A percentile compares a stretch with the other conserved stretches of the same genome.
Evolutionary conservation across 2,888 invertebrate genomes (phyloP).

Genomic region (Drosophila formosana): DNA sequence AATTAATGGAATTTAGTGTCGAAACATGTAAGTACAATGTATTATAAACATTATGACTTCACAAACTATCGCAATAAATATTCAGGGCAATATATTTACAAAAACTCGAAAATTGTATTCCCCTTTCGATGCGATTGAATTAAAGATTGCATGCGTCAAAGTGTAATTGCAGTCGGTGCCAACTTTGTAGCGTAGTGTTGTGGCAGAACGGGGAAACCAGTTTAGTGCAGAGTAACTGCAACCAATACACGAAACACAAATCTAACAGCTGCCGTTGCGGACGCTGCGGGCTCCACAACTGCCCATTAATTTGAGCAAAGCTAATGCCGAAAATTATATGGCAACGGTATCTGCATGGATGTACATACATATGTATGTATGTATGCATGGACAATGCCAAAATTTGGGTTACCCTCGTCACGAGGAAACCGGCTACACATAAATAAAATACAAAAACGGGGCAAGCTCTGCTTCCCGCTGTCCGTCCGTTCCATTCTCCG

Average conservation of each 20-base stretch:
- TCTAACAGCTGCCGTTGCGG: conserved; percentile 69
- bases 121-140: background rate
- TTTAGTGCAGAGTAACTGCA: conserved; percentile 25
- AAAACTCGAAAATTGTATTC: background rate
- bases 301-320: conserved; percentile 68
- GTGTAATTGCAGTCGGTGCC: background rate
- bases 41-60: too few species aligned
- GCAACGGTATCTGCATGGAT: conserved; percentile 63
- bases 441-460: conserved; percentile 3
- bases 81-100: background rate
- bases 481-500: background rate
- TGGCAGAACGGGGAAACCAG: conserved; percentile 38
- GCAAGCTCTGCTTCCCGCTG: conserved; percentile 23
- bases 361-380: background rate
- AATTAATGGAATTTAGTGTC: background rate
- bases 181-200: conserved; percentile 34
- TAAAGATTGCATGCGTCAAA: background rate
- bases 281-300: conserved; percentile 42
- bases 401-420: conserved; percentile 73
- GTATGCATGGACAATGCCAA: conserved; percentile 31
- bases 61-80: too few species aligned
- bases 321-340: conserved; percentile 75
- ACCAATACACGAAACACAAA: conserved; percentile 33
- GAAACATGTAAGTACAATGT: background rate
- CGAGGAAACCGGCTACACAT: conserved; percentile 41